Percentiles rank a stretch among this genome's conserved stretches.
Evolutionary conservation across 2,888 invertebrate species (phyloP).

Genomic region (Melieria omissa): DNA sequence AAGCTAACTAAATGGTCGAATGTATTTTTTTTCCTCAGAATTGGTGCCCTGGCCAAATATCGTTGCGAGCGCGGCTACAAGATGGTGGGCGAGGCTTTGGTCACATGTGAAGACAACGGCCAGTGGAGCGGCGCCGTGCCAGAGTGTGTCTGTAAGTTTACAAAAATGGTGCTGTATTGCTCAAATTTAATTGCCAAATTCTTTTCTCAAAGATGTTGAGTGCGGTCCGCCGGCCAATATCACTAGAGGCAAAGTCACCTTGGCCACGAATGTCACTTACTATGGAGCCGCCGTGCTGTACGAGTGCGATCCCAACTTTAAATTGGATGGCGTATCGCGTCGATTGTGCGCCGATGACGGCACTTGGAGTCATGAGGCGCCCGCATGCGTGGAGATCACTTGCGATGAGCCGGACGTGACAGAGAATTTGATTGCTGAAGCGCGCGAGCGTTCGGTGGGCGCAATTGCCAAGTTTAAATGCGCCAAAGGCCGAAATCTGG

Average conservation of each 20-base stretch:
- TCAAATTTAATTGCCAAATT: neutral
- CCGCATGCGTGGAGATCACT: slow-evolving; percentile 85
- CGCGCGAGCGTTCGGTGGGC: slow-evolving; percentile 78
- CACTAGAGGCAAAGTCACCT: slow-evolving; percentile 78
- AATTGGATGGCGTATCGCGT: slow-evolving; percentile 84
- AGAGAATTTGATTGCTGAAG: slow-evolving; percentile 71
- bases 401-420: slow-evolving; percentile 77
- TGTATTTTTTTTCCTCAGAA: slow-evolving; percentile 59
- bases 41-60: slow-evolving; percentile 87
- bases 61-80: slow-evolving; percentile 91
- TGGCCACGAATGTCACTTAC: slow-evolving; percentile 88
- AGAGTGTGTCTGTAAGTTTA: slow-evolving; percentile 81
- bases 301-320: slow-evolving; percentile 83
- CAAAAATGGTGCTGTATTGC: neutral
- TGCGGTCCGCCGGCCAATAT: slow-evolving; percentile 82
- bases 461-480: slow-evolving; percentile 85
- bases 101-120: slow-evolving; percentile 87
- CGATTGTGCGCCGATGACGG: slow-evolving; percentile 88
- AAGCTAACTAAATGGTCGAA: neutral
- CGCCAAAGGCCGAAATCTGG: slow-evolving; percentile 81
- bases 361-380: slow-evolving; percentile 88
- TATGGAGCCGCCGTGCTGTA: slow-evolving; percentile 88
- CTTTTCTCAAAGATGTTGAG: slow-evolving; percentile 77
- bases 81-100: slow-evolving; percentile 84
- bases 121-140: slow-evolving; percentile 87